Conservation (phyloP, 2,113 vertebrate species). For the Podarcis cretensis region DNA sequence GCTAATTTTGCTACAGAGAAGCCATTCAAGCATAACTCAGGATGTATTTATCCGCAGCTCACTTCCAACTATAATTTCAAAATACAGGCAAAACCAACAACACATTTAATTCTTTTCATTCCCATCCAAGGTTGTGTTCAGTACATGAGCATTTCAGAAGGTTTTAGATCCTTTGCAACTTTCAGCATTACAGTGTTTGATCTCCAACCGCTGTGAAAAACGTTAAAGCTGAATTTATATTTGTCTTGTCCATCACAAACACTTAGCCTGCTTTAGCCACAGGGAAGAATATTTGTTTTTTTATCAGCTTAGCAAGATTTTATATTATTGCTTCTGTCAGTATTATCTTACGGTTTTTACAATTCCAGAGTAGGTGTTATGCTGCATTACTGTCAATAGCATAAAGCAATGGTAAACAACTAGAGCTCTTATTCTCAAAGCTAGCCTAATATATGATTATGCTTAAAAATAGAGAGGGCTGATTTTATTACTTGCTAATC, state of each 20-base stretch:
- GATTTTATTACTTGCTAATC: slow-evolving; percentile 75
- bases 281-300: slow-evolving; percentile 51
- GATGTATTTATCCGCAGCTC: slow-evolving; percentile 27
- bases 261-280: slow-evolving; percentile 15
- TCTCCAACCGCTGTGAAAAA: slow-evolving; percentile 19
- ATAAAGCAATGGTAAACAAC: slow-evolving; percentile 65
- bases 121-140: slow-evolving; percentile 18
- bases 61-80: slow-evolving; percentile 29
- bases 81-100: slow-evolving; percentile 31
- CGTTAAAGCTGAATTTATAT: slow-evolving; percentile 23
- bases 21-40: slow-evolving; percentile 46
- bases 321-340: slow-evolving; percentile 63
- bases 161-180: neutral
- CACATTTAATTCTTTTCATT: slow-evolving; percentile 39
- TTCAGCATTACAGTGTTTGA: slow-evolving; percentile 30
- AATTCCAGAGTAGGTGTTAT: slow-evolving; percentile 56
- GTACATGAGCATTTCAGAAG: slow-evolving; percentile 23
- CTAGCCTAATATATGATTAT: slow-evolving; percentile 60
- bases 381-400: slow-evolving; percentile 60
- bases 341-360: slow-evolving; percentile 68
- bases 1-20: slow-evolving; percentile 39
- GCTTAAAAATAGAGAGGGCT: slow-evolving; percentile 64
- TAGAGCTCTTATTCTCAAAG: slow-evolving; percentile 61
- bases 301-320: slow-evolving; percentile 51
- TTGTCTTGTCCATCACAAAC: slow-evolving; percentile 47